These are phyloP conservation scores for Cotesia glomerata DNA, from an alignment of 1,140 invertebrate genomes.

Conservation along the genomic window DNA sequence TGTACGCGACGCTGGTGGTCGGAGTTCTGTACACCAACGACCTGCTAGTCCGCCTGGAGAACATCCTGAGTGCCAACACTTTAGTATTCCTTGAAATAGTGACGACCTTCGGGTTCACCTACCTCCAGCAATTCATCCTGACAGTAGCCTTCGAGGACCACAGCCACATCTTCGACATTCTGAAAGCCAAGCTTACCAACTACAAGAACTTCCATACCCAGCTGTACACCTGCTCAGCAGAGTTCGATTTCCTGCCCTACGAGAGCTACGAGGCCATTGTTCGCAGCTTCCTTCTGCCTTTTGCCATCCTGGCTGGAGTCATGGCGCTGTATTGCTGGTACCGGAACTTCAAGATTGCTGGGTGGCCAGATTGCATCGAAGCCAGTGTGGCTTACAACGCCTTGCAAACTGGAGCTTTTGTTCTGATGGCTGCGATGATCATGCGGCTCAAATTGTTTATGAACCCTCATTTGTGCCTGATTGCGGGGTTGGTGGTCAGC, in stretches of 20 bases:
- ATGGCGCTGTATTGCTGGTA: conserved; percentile 59
- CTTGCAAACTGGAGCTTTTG: conserved; percentile 72
- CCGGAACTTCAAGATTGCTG: conserved; percentile 42
- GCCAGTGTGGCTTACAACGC: conserved; percentile 75
- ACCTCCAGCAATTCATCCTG: conserved; percentile 47
- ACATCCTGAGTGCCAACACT: conserved; percentile 16
- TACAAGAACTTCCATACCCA: conserved; percentile 83
- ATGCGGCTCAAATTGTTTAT: conserved; percentile 87
- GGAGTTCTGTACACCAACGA: conserved; percentile 37
- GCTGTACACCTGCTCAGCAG: conserved; percentile 82
- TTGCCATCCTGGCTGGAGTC: conserved; percentile 59
- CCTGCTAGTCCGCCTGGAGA: conserved; percentile 27
- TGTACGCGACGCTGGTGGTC: conserved; percentile 66
- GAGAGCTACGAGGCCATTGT: conserved; percentile 62
- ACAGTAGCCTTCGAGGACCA: conserved; percentile 63
- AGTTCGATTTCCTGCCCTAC: conserved; percentile 81
- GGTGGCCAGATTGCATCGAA: conserved; percentile 60
- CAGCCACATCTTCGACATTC: conserved; percentile 78
- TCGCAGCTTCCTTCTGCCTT: conserved; percentile 67
- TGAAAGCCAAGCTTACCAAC: conserved; percentile 76
- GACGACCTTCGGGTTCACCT: conserved; percentile 39
- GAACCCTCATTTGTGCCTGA: conserved; percentile 80
- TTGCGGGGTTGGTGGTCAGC: conserved; percentile 69
- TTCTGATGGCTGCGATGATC: conserved; percentile 76
- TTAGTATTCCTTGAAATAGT: conserved; percentile 25